A percentile compares a stretch with the other conserved stretches of the same genome.
These are phyloP conservation scores for Tenthredo distinguenda DNA, from an alignment of 2,888 invertebrate genomes.

Conservation along the genomic window DNA sequence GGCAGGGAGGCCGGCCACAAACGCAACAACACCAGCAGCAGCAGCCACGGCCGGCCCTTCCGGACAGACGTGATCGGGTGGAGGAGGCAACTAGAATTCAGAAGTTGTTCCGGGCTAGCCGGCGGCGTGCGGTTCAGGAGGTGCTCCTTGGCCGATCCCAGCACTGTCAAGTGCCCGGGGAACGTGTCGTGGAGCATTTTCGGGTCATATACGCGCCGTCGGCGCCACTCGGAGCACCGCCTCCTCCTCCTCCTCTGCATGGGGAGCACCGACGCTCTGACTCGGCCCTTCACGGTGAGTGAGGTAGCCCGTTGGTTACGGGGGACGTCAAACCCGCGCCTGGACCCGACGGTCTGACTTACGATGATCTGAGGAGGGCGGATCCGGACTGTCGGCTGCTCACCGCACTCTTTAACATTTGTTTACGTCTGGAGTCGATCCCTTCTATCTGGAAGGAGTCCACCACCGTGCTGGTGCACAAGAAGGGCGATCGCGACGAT, in stretches of 20 bases:
- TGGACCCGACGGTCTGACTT: no score
- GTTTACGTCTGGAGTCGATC: no score
- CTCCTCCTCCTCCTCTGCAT: background rate
- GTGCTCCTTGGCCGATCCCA: constrained; percentile 41
- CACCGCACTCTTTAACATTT: no score
- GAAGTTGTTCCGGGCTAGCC: constrained; percentile 23
- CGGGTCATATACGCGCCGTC: background rate
- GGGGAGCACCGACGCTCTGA: constrained; percentile 74
- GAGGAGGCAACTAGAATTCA: background rate
- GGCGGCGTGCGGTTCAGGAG: constrained; percentile 39
- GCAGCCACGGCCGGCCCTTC: background rate
- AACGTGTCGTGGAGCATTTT: constrained; percentile 32
- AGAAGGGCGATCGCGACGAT: no score
- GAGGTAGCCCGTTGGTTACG: background rate
- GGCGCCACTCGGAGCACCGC: background rate
- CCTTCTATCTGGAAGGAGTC: no score
- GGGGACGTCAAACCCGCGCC: no score
- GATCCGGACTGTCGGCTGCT: no score
- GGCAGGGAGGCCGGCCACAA: background rate
- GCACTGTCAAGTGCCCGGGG: constrained; percentile 14
- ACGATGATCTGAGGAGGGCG: no score
- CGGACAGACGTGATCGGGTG: background rate
- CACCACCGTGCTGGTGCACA: no score
- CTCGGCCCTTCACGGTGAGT: constrained; percentile 69
- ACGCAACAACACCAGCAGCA: background rate